These are phyloP conservation scores for Diachrysia chrysitis DNA, from an alignment of 2,888 invertebrate genomes.

Conservation along the genomic window DNA sequence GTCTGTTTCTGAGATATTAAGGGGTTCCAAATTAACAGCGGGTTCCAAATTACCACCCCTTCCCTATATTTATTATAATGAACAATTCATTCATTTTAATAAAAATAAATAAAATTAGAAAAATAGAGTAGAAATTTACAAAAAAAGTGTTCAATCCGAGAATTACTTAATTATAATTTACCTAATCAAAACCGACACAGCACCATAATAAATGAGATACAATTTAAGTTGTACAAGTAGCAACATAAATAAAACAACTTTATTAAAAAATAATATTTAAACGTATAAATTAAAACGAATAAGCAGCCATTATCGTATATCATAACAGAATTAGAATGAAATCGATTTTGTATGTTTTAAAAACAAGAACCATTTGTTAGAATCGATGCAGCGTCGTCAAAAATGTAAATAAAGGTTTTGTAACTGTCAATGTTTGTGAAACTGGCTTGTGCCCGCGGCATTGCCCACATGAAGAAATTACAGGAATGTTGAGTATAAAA, in stretches of 20 bases:
- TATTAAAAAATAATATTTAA: background rate
- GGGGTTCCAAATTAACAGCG: too few species aligned
- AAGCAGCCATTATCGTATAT: slow-evolving; percentile 20
- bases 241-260: slow-evolving; percentile 1
- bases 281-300: slow-evolving; percentile 27
- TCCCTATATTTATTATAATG: too few species aligned
- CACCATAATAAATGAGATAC: background rate
- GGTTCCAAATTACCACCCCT: too few species aligned
- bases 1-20: too few species aligned
- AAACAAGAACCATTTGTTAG: slow-evolving; percentile 21
- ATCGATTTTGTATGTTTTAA: slow-evolving; percentile 6
- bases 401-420: slow-evolving; percentile 11
- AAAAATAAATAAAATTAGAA: too few species aligned
- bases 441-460: background rate
- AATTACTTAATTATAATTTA: background rate
- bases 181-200: background rate
- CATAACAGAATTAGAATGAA: slow-evolving; percentile 17
- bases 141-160: background rate
- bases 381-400: slow-evolving; percentile 6
- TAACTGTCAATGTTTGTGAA: background rate
- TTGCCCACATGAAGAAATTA: background rate
- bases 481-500: background rate
- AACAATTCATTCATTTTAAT: too few species aligned
- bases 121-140: too few species aligned
- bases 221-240: background rate